Percentiles rank a stretch among this genome's conserved stretches.
Conservation (phyloP, 2,888 invertebrate genomes). For the Hydriomena furcata region DNA sequence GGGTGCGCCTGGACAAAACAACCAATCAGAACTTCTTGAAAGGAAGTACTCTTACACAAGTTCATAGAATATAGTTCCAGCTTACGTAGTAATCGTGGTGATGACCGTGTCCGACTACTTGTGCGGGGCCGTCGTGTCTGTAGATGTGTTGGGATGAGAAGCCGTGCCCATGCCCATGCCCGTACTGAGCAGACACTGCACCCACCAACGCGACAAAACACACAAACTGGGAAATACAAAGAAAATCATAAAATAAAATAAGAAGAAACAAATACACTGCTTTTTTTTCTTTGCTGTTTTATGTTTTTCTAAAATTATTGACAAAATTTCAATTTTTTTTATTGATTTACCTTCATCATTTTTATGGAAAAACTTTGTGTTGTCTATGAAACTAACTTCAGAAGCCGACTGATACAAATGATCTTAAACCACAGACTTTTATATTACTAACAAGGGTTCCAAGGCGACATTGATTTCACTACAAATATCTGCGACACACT, state of each 20-base stretch:
- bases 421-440: constrained; percentile 32
- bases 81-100: constrained; percentile 38
- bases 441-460: constrained; percentile 37
- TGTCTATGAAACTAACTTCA: constrained; percentile 22
- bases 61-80: neutral
- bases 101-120: constrained; percentile 29
- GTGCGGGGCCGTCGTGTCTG: constrained; percentile 33
- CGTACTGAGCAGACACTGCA: constrained; percentile 28
- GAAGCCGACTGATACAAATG: constrained; percentile 36
- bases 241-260: neutral
- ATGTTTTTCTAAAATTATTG: too few species aligned
- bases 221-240: constrained; percentile 19
- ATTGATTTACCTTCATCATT: constrained; percentile 18
- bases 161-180: constrained; percentile 50
- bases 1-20: constrained; percentile 44
- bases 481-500: constrained; percentile 24
- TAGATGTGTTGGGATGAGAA: constrained; percentile 41
- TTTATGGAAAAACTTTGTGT: constrained; percentile 12
- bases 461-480: constrained; percentile 40
- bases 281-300: too few species aligned
- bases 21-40: constrained; percentile 7
- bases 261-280: too few species aligned
- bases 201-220: constrained; percentile 27
- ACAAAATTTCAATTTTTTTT: too few species aligned
- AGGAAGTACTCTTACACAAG: neutral